phyloP scores from a whole-genome alignment of 1,140 invertebrate species.

The Cecropterus lyciades region DNA sequence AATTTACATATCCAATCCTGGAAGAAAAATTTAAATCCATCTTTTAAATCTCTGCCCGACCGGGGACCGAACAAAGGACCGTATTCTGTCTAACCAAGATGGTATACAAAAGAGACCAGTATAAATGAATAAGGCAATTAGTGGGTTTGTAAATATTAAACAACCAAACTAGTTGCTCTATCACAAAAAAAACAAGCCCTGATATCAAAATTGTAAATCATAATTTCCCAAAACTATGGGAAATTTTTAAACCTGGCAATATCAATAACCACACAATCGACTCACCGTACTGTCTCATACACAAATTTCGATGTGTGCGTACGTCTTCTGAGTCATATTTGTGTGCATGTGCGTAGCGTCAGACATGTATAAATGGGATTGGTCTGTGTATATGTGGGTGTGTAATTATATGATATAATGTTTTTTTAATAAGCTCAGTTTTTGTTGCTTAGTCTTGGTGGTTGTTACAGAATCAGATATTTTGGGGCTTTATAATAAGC shows the following conservation, averaged over 20 bases:
- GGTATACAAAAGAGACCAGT: no score
- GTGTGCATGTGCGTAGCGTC: constrained; percentile 52
- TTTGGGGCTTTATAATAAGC: background rate
- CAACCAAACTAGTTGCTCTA: no score
- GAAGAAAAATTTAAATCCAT: no score
- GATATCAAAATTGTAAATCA: no score
- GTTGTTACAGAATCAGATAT: constrained; percentile 14
- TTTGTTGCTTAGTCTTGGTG: constrained; percentile 40
- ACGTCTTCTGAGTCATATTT: constrained; percentile 40
- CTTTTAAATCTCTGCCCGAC: no score
- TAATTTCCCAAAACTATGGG: background rate
- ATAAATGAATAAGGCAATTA: no score
- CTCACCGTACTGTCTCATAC: constrained; percentile 25
- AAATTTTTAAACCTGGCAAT: constrained; percentile 19
- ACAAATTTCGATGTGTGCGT: constrained; percentile 39
- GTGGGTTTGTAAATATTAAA: no score
- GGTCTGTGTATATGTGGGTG: constrained; percentile 66
- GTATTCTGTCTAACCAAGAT: no score
- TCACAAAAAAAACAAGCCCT: background rate
- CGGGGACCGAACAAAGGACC: no score
- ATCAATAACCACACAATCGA: constrained; percentile 32
- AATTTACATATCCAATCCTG: no score
- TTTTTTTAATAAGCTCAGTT: constrained; percentile 74
- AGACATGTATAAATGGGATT: constrained; percentile 74
- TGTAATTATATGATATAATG: constrained; percentile 76